Evolutionary conservation across 2,113 vertebrate genomes (phyloP), one percentile per base, ranked within the genome.

Genomic region (Trochalopteron elliotii): DNA sequence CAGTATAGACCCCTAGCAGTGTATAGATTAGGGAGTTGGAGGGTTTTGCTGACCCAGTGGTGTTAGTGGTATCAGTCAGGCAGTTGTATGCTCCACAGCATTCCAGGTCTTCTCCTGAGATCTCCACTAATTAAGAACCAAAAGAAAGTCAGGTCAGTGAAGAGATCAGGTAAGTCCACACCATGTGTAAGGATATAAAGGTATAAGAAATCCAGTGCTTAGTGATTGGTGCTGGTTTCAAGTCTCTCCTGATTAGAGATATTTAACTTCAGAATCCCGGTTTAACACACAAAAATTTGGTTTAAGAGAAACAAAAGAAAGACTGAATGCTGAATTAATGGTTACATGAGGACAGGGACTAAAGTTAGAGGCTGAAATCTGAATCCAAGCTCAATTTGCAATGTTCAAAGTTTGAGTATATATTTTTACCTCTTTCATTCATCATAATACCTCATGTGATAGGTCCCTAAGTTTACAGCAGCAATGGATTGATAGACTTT

Each of bases 1-100:
- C 99, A 0, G 99, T 99, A 92, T 99, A 99, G 94, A 98, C 96
- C 35, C 99, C 98, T 30, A 99, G 93, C 16, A 99, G 97, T 3
- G 97, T 99, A 97, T 98, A 98, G 94, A 99, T 95, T 23, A 99
- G 98, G 8, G 87, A 75, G 60, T 89, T 91, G 4, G 97, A 90
- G 9, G 98, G 98, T n/a, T 39, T 89, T 68, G 57, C 22, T 56
- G 83, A 68, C 3, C 13, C 93, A 8, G 89, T 97, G 84, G 49
- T 69, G 60, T 97, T 98, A 68, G 70, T 35, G 84, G 79, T 49
- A 3, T 8, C 40, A 37, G 74, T 89, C 35, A 97, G 87, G 40
- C 99, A 99, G 74, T 98, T 97, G 1, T 96, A 93, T 1, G 98
- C 98, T n/a, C 99, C 99, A 4, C 99, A 99, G 53, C 72, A 95